Base-by-base conservation (phyloP, 2,888 invertebrate species). In the Lasius platythorax region DNA sequence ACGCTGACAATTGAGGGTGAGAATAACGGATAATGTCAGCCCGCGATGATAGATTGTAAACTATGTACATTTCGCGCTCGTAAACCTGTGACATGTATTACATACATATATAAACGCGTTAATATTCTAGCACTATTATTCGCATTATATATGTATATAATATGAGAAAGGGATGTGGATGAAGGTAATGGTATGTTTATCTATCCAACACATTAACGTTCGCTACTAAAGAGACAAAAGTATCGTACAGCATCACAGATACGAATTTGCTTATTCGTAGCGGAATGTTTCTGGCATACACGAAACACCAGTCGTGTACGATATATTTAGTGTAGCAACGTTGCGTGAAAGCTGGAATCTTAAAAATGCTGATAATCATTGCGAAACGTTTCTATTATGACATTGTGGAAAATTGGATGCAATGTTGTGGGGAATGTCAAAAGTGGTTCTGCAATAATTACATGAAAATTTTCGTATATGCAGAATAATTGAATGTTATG, bases 1-100 rank as follows among this genome's bases (percentile, higher is more conserved):
- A n/a, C n/a, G 30, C 15, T 43, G 58, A 58, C 58, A 68, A 78
- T 78, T 40, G 30, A 58, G 33, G 30, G 18, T 28, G 58, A 18
- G 58, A 46, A 9, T 33, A 67, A 37, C 43, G 76, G 40, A 30
- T n/a, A 46, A 76, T 30, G 68, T 68, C 53, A 68, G n/a, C n/a
- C 2, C 23, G 3, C 58, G 70, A 43, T 78, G 58, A 78, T 78
- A 43, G 70, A 78, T 78, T 70, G 78, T 58, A 70, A 78, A 78
- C 56, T 68, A 56, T 58, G 5, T 9, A 33, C 56, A 70, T 68
- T 9, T 37, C n/a, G 37, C 28, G 40, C 30, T 78, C 53, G 40
- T 68, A 78, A 68, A 78, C 43, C 43, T 40, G 56, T 56, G 70
- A 70, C 53, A 33, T 43, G 40, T 28, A 66, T 33, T 33, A 18